Percentiles rank a stretch among this genome's conserved stretches.
Conservation (phyloP, 2,797 vertebrate species). For the Chloroceryle amazona region DNA sequence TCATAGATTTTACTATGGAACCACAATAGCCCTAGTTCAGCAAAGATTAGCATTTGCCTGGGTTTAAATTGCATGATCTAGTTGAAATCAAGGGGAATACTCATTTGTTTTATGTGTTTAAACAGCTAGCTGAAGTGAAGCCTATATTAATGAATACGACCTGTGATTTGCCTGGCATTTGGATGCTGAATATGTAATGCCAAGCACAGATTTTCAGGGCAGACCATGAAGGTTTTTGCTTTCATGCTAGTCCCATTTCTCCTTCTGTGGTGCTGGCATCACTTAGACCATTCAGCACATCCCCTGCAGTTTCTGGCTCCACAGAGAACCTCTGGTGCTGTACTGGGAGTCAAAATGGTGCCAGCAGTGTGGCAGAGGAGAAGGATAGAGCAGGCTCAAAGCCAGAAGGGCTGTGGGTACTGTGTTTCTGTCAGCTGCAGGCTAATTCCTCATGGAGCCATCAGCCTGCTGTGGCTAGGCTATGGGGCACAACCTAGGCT, state of each 20-base stretch:
- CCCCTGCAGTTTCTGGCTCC: constrained; percentile 7
- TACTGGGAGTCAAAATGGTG: neutral
- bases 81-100: constrained; percentile 62
- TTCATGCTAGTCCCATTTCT: neutral
- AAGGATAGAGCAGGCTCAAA: neutral
- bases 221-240: neutral
- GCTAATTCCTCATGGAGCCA: neutral
- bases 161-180: constrained; percentile 42
- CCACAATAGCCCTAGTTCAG: neutral
- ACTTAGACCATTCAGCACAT: neutral
- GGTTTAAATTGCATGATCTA: constrained; percentile 46
- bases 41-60: constrained; percentile 28
- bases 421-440: neutral
- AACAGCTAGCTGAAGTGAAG: constrained; percentile 60
- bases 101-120: constrained; percentile 61
- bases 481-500: neutral
- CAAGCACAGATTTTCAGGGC: constrained; percentile 17
- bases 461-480: neutral
- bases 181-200: neutral
- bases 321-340: neutral
- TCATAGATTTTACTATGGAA: neutral
- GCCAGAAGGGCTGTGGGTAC: neutral
- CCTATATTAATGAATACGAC: constrained; percentile 56
- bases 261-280: constrained; percentile 20
- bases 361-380: neutral